phyloP scores from a whole-genome alignment of 2,888 invertebrate genomes.

The Calliphora vomitoria region DNA sequence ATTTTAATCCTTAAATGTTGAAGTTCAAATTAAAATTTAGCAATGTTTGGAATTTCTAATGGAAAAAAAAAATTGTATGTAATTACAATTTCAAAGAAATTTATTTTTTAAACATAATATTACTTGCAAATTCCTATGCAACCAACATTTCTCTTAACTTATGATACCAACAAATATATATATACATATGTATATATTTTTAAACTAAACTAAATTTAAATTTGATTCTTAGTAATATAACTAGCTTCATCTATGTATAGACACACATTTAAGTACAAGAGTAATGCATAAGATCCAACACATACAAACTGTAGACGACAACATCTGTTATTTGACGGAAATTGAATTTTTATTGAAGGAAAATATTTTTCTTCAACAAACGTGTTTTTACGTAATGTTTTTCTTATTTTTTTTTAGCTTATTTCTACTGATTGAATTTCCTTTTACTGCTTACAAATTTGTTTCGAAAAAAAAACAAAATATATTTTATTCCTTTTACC shows the following conservation, averaged over 20 bases:
- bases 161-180: too few species aligned
- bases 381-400: conserved; percentile 15
- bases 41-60: too few species aligned
- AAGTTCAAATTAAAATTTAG: too few species aligned
- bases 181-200: too few species aligned
- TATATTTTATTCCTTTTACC: conserved; percentile 44
- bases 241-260: background rate
- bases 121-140: too few species aligned
- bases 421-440: conserved; percentile 72
- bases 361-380: conserved; percentile 79
- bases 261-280: background rate
- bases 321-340: conserved; percentile 81
- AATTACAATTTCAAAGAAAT: too few species aligned
- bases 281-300: background rate
- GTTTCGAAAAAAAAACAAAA: conserved; percentile 14
- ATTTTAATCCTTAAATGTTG: too few species aligned
- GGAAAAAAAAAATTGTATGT: too few species aligned
- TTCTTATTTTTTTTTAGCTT: conserved; percentile 21
- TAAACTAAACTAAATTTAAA: too few species aligned
- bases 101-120: too few species aligned
- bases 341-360: conserved; percentile 83
- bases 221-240: too few species aligned
- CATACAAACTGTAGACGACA: conserved; percentile 68
- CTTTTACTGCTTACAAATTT: conserved; percentile 42
- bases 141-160: too few species aligned